Evolutionary conservation across 2,113 vertebrate species (phyloP), one percentile per base, ranked within the genome.

Genomic region (Setophaga coronata): DNA sequence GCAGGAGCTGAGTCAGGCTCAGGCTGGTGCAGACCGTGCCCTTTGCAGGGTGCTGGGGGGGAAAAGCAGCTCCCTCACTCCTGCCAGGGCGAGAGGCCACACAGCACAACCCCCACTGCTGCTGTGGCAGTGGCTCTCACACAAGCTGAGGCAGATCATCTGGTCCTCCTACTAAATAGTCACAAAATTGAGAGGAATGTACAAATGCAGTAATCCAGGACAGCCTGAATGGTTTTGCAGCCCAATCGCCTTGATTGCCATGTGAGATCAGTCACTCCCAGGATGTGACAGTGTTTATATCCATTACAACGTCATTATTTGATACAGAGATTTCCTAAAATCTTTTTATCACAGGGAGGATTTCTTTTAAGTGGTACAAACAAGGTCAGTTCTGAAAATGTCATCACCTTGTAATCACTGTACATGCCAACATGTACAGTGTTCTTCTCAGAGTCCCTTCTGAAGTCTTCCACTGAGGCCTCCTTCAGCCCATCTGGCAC

Each of bases 331-430:
- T 86, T 29, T 51, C 66, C 20, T 54, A 82, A 62, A 93, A 83
- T 91, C 66, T 87, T 85, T 87, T 74, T 69, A 86, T 85, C 86
- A 31, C 1, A 0, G 13, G 33, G 34, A 88, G 45, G 70, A 64
- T 90, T 91, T 95, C 45, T 93, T 89, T 93, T 85, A 92, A 94
- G 89, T 62, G 72, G 80, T 83, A 81, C 83, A 95, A 97, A 96
- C 62, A 86, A 93, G 33, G 56, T 64, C 47, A 78, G 4, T 82
- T 87, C 56, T 87, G 89, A 78, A 87, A 92, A 92, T 56, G 26
- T 20, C 78, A 23, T 66, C 64, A 31, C 51, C 42, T 92, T 12
- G 0, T 81, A 67, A 64, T 43, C 67, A 56, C 21, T 29, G 4
- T 53, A 74, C 31, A 14, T 57, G 56, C 21, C 72, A 90, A 43